Conservation (phyloP, 2,888 invertebrate genomes). For the Zonitis immaculata region DNA sequence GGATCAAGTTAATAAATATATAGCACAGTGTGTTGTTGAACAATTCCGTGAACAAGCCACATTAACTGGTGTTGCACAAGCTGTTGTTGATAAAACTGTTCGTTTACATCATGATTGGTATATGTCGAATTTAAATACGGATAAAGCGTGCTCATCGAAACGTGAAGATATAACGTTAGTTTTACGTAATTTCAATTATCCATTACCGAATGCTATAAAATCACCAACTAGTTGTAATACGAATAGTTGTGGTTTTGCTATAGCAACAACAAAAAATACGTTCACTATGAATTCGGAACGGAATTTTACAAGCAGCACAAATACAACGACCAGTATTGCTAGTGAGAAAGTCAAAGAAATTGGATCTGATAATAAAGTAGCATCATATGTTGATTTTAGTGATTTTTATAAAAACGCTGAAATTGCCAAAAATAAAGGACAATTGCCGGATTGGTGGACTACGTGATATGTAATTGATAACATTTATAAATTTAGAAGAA, state of each 20-base stretch:
- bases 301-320: conserved; percentile 31
- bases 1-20: conserved; percentile 76
- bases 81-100: conserved; percentile 78
- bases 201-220: conserved; percentile 60
- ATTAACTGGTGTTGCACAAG: conserved; percentile 77
- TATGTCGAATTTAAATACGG: conserved; percentile 51
- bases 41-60: conserved; percentile 74
- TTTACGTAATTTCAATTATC: conserved; percentile 80
- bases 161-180: conserved; percentile 82
- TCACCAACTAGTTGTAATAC: conserved; percentile 53
- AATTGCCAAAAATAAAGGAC: conserved; percentile 61
- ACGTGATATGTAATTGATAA: no score
- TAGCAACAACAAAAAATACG: conserved; percentile 42
- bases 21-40: conserved; percentile 74
- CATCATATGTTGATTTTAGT: conserved; percentile 79
- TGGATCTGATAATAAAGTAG: conserved; percentile 61
- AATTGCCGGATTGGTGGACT: conserved; percentile 60
- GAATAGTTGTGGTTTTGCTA: conserved; percentile 61
- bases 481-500: no score
- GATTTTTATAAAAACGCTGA: conserved; percentile 72
- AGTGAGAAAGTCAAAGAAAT: conserved; percentile 50
- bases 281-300: conserved; percentile 22
- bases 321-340: conserved; percentile 39
- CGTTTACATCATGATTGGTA: conserved; percentile 77
- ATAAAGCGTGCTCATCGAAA: conserved; percentile 52